Evolutionary conservation across 53 echinoderm and acorn worm genomes (phyloP).

Genomic region (Zoroaster sp.): DNA sequence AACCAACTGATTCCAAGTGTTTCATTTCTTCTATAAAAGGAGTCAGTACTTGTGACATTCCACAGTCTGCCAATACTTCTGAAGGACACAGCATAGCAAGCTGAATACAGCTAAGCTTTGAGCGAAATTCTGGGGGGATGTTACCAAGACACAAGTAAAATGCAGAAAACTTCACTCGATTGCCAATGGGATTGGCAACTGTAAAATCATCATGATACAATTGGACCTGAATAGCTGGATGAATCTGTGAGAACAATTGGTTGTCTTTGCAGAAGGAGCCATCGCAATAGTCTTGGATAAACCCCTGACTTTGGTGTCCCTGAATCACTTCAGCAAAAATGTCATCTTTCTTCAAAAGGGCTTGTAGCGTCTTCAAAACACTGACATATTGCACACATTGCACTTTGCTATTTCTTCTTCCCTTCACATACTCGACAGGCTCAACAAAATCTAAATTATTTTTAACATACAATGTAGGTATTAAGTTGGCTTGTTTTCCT

Average conservation of each 20-base stretch:
- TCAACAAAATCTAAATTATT: slow-evolving; percentile 11
- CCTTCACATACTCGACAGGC: slow-evolving; percentile 25
- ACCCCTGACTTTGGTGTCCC: neutral
- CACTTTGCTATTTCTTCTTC: neutral
- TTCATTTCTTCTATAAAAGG: slow-evolving; percentile 24
- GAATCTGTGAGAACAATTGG: neutral
- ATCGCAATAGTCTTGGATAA: slow-evolving; percentile 46
- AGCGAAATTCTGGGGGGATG: slow-evolving; percentile 36
- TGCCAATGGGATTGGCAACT: slow-evolving; percentile 15
- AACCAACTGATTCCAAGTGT: too few relatives aligned
- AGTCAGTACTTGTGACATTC: neutral
- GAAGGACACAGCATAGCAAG: slow-evolving; percentile 42
- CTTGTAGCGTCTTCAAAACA: slow-evolving; percentile 30
- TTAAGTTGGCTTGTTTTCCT: neutral
- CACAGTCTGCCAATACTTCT: slow-evolving; percentile 8
- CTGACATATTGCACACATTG: slow-evolving; percentile 48
- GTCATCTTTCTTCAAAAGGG: too few relatives aligned
- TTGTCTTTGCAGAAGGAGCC: slow-evolving; percentile 1
- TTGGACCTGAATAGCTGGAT: slow-evolving; percentile 22
- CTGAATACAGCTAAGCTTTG: slow-evolving; percentile 48
- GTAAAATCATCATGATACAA: slow-evolving; percentile 50
- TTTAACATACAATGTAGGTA: slow-evolving; percentile 21
- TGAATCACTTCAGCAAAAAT: slow-evolving; percentile 39
- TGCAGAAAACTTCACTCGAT: slow-evolving; percentile 49
- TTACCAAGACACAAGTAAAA: slow-evolving; percentile 44